phyloP scores from a whole-genome alignment of 2,113 vertebrate species.

The Stercorarius parasiticus region DNA sequence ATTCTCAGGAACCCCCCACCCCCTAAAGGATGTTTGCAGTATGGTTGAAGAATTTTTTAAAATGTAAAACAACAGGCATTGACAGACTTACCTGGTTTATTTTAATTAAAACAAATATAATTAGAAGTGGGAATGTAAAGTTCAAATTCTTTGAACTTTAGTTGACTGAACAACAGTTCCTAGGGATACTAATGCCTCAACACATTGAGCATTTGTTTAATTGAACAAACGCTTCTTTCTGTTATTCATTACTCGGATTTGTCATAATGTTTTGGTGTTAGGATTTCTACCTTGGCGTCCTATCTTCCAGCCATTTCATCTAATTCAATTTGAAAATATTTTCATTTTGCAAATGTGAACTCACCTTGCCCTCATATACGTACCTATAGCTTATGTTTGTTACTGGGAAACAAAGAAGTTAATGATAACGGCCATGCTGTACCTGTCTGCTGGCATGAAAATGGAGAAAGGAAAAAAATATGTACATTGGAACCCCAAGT shows the following conservation, averaged over 20 bases:
- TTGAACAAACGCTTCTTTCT: not conserved
- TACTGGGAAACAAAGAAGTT: not conserved
- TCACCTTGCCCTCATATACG: accelerated
- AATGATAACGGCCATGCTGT: not conserved
- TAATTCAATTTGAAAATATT: not conserved
- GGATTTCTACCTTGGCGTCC: not conserved
- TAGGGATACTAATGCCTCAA: not conserved
- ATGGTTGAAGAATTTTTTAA: not conserved
- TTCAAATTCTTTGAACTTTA: not conserved
- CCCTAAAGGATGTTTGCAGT: not conserved
- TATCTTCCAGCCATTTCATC: not conserved
- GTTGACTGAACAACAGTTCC: not conserved
- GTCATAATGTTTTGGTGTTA: not conserved
- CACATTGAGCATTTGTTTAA: not conserved
- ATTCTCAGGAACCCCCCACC: not conserved
- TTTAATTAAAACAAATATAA: not conserved
- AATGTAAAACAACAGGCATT: not conserved
- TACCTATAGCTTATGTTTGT: not conserved
- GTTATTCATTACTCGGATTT: not conserved
- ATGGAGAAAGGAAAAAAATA: not conserved
- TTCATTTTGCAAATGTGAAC: not conserved
- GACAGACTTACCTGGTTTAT: not conserved
- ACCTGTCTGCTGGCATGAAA: not conserved
- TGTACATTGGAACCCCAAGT: accelerated
- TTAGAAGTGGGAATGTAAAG: not conserved